phyloP scores from a whole-genome alignment of 2,797 vertebrate species.

The Leucoraja ocellata region DNA sequence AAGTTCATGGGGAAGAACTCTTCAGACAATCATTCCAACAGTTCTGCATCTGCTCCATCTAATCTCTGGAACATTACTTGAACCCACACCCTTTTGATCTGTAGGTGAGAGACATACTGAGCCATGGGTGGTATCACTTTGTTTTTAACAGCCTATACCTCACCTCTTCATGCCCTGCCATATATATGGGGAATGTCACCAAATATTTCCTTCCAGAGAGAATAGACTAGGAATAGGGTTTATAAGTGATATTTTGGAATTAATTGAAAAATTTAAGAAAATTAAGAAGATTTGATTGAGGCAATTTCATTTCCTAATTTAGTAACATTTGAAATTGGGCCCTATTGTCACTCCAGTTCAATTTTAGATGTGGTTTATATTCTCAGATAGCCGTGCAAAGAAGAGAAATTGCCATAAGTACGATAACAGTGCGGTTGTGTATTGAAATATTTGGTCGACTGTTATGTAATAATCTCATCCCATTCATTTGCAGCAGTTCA shows the following conservation, averaged over 20 bases:
- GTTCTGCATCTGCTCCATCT: too few relatives aligned
- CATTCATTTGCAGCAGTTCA: conserved; percentile 70
- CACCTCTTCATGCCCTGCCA: too few relatives aligned
- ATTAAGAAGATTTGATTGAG: neutral
- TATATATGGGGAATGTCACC: too few relatives aligned
- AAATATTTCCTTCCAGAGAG: too few relatives aligned
- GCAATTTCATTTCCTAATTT: neutral
- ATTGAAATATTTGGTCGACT: neutral
- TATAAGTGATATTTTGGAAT: too few relatives aligned
- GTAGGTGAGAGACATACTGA: too few relatives aligned
- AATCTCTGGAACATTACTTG: too few relatives aligned
- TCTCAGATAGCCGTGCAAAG: neutral
- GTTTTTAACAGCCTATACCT: too few relatives aligned
- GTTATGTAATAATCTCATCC: neutral
- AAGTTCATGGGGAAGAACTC: too few relatives aligned
- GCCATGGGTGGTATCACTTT: too few relatives aligned
- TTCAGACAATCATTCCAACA: too few relatives aligned
- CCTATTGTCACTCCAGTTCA: neutral
- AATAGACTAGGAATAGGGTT: neutral
- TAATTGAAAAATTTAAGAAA: neutral
- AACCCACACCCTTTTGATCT: too few relatives aligned
- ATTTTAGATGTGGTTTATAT: neutral
- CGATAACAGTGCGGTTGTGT: neutral
- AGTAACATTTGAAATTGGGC: neutral
- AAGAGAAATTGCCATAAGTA: neutral